Evolutionary conservation across 1,140 invertebrate genomes (phyloP), one percentile per base, ranked within the genome.

Genomic region (Lasioglossum albipes): DNA sequence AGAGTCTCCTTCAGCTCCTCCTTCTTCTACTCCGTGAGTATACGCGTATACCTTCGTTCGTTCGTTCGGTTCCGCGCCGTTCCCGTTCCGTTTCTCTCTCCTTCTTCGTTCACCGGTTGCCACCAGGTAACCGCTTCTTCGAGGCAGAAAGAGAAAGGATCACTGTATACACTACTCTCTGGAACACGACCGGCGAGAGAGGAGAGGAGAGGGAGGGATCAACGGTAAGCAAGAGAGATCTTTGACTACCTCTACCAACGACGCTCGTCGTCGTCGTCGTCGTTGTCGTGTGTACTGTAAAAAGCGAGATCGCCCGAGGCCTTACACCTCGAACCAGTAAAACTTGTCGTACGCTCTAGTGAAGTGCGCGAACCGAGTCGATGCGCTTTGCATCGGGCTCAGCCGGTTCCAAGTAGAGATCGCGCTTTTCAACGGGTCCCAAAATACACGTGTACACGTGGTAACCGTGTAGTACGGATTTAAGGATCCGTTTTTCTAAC

Each of bases 301-400:
- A 92, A 92, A 91, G 82, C 86, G 86, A 89, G 75, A 91, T 90
- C 84, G 91, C 91, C 90, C 78, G 81, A 90, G 92, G 92, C 91
- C 86, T 93, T 92, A 91, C 90, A 92, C 90, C 90, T 85, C 91
- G 91, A 92, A 92, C 92, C 92, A 92, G 92, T 92, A 91, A 91
- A 91, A 93, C 92, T 91, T 92, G 91, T 92, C 90, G 90, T 91
- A 87, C 87, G 84, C 86, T 27, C 27, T 87, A 79, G 85, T 87
- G 85, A 89, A 89, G 83, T 88, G 86, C 86, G 84, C 68, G 84
- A 74, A 79, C 84, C 81, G 83, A 83, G 72, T 4, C 52, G 52
- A 16, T 82, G 70, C 81, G 57, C 65, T 7, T 16, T 57, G 52
- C 52, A 4, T 57, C 52, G 4, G 2, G 1, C 36, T 36, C 36